Base-by-base conservation (phyloP, 2,888 invertebrate genomes). In the Diloba caeruleocephala region DNA sequence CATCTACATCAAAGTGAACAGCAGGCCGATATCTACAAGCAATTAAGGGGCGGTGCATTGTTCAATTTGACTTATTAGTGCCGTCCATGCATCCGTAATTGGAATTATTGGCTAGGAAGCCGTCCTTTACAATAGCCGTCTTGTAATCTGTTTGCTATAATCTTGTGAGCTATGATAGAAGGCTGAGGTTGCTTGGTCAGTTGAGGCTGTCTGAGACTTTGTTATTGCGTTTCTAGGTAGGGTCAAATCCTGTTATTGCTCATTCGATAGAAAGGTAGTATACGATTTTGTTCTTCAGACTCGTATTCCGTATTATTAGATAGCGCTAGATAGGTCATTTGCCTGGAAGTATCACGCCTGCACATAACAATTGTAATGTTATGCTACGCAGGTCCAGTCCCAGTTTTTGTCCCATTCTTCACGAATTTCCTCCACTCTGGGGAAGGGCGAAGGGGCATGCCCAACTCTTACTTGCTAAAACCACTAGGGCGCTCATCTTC, bases 1-100 rank as follows among this genome's bases (percentile, higher is more conserved):
- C 7, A 34, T 12, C 8, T 17, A 31, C 26, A 43, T 38, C 68
- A 66, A 54, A 68, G 48, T 42, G 49, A 49, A 43, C 60, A 63
- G 46, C 31, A 13, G 10, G n/a, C 25, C 74, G 66, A 73, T 78
- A 75, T 75, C 76, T 74, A 68, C 60, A 69, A 78, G 76, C 87
- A 88, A 88, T 87, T 87, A 87, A 78, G 74, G 83, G 78, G 63
- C 67, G 66, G 72, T 85, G 82, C 83, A 89, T 89, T 88, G 88
- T 87, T 84, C 88, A 87, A 87, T 88, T 87, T 88, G 87, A 88
- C 88, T 87, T 88, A 89, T 89, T 89, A 89, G 87, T 78, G 75
- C 72, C 72, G 76, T 42, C 72, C 65, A 66, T 77, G 81, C 74
- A 76, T 64, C 68, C 56, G 74, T 88, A 88, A 88, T 88, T 87